Evolutionary conservation across 2,797 vertebrate species (phyloP).

Genomic region (Eleutherodactylus coqui): DNA sequence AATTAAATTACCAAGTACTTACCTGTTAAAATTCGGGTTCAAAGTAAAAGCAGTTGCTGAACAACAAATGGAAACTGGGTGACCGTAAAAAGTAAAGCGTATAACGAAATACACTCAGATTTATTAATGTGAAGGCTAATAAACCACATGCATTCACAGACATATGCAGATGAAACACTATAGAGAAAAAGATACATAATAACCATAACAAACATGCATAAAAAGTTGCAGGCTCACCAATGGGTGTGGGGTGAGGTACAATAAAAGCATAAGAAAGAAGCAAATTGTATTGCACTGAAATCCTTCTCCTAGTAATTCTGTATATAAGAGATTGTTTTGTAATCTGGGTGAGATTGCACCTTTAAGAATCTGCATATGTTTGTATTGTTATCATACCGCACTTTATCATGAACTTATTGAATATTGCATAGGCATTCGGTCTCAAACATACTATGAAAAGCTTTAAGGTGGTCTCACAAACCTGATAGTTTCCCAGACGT

Average conservation of each 20-base stretch:
- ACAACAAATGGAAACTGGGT: constrained; percentile 75
- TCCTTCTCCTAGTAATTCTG: neutral
- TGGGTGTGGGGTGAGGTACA: neutral
- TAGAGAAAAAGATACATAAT: constrained; percentile 16
- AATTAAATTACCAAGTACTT: constrained; percentile 76
- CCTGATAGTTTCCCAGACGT: constrained; percentile 34
- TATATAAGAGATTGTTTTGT: too few species aligned
- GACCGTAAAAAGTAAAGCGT: constrained; percentile 71
- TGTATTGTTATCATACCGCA: neutral
- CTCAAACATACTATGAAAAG: constrained; percentile 20
- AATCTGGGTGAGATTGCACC: constrained; percentile 42
- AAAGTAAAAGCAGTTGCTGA: constrained; percentile 76
- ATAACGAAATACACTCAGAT: constrained; percentile 46
- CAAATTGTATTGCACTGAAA: neutral
- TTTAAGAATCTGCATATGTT: constrained; percentile 52
- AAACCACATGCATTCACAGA: constrained; percentile 54
- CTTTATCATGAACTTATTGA: neutral
- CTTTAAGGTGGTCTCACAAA: constrained; percentile 42
- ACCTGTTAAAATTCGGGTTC: constrained; percentile 78
- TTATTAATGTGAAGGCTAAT: constrained; percentile 33
- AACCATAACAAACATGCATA: constrained; percentile 41
- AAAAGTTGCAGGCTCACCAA: constrained; percentile 40
- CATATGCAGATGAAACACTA: constrained; percentile 53
- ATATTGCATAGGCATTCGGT: constrained; percentile 1
- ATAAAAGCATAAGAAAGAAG: neutral